These are phyloP conservation scores for Drosophila erecta DNA, from an alignment of 1,140 invertebrate genomes.

Conservation along the genomic window DNA sequence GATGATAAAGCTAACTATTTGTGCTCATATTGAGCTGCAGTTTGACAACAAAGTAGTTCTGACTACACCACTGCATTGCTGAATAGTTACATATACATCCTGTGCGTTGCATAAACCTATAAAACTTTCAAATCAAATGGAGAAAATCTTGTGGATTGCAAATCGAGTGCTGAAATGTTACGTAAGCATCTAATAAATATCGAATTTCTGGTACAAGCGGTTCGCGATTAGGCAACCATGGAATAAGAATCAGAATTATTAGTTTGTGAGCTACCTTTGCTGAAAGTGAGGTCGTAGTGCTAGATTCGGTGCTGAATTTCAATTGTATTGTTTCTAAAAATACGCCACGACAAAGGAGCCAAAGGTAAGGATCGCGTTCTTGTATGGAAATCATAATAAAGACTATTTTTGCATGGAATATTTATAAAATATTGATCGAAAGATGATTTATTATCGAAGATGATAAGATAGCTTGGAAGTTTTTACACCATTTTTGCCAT, in stretches of 20 bases:
- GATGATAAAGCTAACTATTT: no score
- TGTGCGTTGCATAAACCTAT: conserved; percentile 63
- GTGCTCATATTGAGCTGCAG: neutral
- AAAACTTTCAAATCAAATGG: conserved; percentile 56
- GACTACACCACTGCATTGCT: conserved; percentile 20
- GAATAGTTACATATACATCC: conserved; percentile 50
- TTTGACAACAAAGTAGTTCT: conserved; percentile 20
- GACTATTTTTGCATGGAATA: conserved; percentile 48
- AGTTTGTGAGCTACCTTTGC: conserved; percentile 41
- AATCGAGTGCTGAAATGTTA: conserved; percentile 47
- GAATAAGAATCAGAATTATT: conserved; percentile 42
- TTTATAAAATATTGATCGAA: conserved; percentile 53
- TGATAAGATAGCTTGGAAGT: no score
- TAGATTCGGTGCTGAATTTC: neutral
- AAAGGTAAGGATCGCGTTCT: no score
- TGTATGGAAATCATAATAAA: conserved; percentile 4
- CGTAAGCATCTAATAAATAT: conserved; percentile 76
- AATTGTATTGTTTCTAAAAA: neutral
- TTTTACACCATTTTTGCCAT: no score
- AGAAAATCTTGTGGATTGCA: conserved; percentile 40
- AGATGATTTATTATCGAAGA: no score
- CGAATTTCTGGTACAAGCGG: conserved; percentile 42
- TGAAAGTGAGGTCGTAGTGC: neutral
- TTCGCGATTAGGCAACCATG: conserved; percentile 39
- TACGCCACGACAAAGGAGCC: neutral